Evolutionary conservation across 2,888 invertebrate genomes (phyloP).

Genomic region (Teinopalpus imperialis): DNA sequence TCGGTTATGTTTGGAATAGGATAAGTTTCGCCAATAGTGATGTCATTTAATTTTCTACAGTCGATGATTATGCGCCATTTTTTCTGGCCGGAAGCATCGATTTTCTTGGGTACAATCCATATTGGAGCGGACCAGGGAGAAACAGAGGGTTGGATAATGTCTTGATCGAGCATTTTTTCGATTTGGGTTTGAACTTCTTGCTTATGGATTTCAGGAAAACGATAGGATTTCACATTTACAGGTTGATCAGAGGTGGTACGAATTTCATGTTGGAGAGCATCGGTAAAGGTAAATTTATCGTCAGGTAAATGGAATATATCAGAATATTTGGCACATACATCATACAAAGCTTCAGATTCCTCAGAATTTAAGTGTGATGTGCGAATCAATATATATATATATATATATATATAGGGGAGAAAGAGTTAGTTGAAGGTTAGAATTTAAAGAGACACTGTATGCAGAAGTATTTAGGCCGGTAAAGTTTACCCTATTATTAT

Average conservation of each 20-base stretch:
- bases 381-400: no score
- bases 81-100: background rate
- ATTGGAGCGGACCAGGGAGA: background rate
- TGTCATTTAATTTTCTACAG: constrained; percentile 13
- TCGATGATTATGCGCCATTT: no score
- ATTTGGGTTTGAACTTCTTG: no score
- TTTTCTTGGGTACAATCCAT: background rate
- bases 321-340: no score
- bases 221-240: background rate
- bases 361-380: no score
- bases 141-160: no score
- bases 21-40: constrained; percentile 16
- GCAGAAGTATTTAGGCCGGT: background rate
- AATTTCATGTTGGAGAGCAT: background rate
- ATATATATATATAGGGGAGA: background rate
- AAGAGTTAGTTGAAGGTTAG: background rate
- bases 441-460: background rate
- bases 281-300: background rate
- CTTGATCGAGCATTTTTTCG: no score
- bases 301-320: background rate
- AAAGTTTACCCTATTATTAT: background rate
- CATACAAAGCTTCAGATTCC: no score
- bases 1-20: constrained; percentile 14
- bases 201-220: no score
- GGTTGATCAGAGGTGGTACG: background rate